Evolutionary conservation across 2,113 vertebrate genomes (phyloP).

Genomic region (Colinus virginianus): DNA sequence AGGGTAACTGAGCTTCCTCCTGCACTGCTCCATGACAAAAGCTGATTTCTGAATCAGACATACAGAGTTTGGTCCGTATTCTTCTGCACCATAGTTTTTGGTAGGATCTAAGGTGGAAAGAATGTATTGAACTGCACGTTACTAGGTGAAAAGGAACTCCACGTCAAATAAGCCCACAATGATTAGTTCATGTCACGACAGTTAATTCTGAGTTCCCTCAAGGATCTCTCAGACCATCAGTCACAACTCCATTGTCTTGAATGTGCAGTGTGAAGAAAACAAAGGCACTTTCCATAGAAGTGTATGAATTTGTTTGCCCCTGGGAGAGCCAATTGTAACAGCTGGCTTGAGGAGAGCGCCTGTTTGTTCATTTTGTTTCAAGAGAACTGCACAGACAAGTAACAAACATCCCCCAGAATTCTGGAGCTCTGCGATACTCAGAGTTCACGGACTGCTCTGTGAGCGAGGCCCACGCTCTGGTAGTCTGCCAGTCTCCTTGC

Average conservation of each 20-base stretch:
- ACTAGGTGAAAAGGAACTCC: neutral
- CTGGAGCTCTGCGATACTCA: neutral
- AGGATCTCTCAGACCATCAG: neutral
- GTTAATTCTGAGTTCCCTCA: neutral
- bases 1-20: constrained; percentile 89
- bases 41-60: constrained; percentile 94
- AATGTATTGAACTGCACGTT: neutral
- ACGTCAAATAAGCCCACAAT: neutral
- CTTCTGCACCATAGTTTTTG: constrained; percentile 95
- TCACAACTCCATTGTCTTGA: neutral
- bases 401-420: neutral
- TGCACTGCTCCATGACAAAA: constrained; percentile 95
- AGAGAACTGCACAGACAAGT: neutral
- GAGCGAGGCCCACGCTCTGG: neutral
- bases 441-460: neutral
- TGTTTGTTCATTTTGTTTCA: neutral
- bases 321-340: neutral
- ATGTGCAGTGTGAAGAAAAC: neutral
- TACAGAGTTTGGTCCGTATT: constrained; percentile 91
- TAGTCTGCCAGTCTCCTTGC: neutral
- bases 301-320: neutral
- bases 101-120: constrained; percentile 81
- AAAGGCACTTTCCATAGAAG: neutral
- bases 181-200: neutral
- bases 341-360: neutral